Conservation (phyloP, 2,888 invertebrate genomes). For the Pecten maximus region DNA sequence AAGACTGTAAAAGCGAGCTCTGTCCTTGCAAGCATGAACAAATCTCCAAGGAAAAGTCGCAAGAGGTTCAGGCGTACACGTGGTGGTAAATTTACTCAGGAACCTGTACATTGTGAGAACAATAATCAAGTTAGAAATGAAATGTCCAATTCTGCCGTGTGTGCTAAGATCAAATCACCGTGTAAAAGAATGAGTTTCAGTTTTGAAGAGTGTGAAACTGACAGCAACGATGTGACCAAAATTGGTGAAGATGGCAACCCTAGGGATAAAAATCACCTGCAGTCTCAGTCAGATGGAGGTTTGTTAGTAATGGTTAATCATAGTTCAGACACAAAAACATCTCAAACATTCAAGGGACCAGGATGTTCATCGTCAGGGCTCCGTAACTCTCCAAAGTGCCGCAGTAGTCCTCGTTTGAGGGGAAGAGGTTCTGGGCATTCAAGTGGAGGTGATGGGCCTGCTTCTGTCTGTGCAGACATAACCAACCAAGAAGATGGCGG, state of each 20-base stretch:
- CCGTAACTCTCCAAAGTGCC: conserved; percentile 27
- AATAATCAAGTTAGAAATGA: conserved; percentile 3
- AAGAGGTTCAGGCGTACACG: conserved; percentile 27
- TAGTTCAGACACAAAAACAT: neutral
- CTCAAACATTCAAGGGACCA: neutral
- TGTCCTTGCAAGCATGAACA: conserved; percentile 45
- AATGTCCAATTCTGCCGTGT: neutral
- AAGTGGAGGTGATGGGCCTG: neutral
- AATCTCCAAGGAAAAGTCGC: conserved; percentile 38
- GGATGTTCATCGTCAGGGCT: neutral
- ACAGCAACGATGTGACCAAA: conserved; percentile 43
- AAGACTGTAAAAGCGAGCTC: conserved; percentile 45
- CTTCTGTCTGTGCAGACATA: conserved; percentile 41
- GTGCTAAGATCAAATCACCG: conserved; percentile 54
- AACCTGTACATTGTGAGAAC: neutral
- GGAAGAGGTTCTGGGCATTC: conserved; percentile 30
- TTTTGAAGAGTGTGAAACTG: conserved; percentile 50
- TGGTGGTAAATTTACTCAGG: neutral
- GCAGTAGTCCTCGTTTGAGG: conserved; percentile 43
- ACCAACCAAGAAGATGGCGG: conserved; percentile 41
- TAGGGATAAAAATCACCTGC: neutral
- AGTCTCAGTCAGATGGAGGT: neutral
- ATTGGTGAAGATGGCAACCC: neutral
- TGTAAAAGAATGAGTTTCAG: conserved; percentile 56
- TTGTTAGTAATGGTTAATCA: neutral